These are phyloP conservation scores for Drosophila borealis DNA, from an alignment of 2,888 invertebrate species.

Conservation along the genomic window DNA sequence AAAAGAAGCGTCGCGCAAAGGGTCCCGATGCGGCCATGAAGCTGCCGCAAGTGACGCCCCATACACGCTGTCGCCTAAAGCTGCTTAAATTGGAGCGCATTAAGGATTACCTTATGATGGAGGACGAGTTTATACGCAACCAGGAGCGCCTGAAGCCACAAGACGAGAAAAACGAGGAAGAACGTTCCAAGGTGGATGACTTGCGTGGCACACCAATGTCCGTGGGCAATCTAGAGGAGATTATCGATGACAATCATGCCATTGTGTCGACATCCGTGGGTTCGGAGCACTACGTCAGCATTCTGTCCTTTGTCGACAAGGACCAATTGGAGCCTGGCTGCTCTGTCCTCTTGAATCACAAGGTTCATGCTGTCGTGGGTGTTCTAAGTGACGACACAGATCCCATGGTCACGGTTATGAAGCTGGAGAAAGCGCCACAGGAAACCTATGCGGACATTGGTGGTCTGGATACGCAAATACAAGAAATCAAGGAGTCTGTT, in stretches of 20 bases:
- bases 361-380: conserved; percentile 99
- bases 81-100: conserved; percentile 97
- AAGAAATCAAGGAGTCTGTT: conserved; percentile 99
- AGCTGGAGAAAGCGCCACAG: conserved; percentile 99
- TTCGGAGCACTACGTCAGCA: conserved; percentile 99
- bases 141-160: conserved; percentile 99
- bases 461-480: conserved; percentile 98
- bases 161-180: conserved; percentile 99
- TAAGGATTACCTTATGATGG: conserved; percentile 99
- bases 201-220: conserved; percentile 99
- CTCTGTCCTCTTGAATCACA: conserved; percentile 98
- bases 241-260: conserved; percentile 99
- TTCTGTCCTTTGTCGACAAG: conserved; percentile 99
- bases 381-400: conserved; percentile 99
- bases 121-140: conserved; percentile 99
- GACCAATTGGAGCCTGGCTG: conserved; percentile 99
- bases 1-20: conserved; percentile 97
- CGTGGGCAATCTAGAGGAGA: conserved; percentile 99
- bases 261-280: conserved; percentile 99
- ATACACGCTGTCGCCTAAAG: conserved; percentile 98
- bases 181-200: conserved; percentile 99
- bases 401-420: conserved; percentile 99
- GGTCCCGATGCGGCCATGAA: conserved; percentile 99
- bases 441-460: conserved; percentile 99
- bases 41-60: conserved; percentile 98